Base-by-base conservation (phyloP, 2,797 vertebrate species). In the Hemibagrus guttatus region DNA sequence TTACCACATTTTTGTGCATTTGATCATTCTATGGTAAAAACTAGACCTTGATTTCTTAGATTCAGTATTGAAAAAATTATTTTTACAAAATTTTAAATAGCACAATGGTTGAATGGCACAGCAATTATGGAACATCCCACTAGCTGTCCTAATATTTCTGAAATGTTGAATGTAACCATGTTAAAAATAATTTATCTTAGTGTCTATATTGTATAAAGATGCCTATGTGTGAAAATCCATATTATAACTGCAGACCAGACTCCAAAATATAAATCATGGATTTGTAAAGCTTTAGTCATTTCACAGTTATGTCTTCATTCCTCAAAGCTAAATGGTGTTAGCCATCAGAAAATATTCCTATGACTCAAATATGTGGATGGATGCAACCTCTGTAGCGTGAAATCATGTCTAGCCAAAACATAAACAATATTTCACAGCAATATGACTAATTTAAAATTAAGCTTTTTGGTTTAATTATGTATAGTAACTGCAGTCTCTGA, bases 401-500 rank as follows among this genome's bases (percentile, higher is more conserved):
- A 88, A 81, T 81, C 74, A 71, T 80, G 81, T 90, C 85, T 88
- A 83, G 19, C 16, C 76, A 72, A 61, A 28, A 71, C 17, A 71
- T 66, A 90, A 86, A 88, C 74, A 89, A 80, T 66, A 74, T 39
- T 66, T 58, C 59, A 78, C 56, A 64, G 46, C 26, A 58, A 66
- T 49, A 52, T 61, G 64, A 71, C 17, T 69, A 83, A 85, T 78
- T 64, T 9, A 42, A 80, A 85, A 28, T n/a, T 39, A 66, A 58
- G 52, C 21, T 75, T 69, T 84, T 42, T 76, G 6, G 71, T 52
- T 68, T 23, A 46, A 58, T 8, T 6, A 26, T 3, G 2, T 16
- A 63, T 5, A 46, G 59, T 46, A 64, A 63, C 14, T 46, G 58
- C 1, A 3, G 16, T 42, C 39, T 31, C 52, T 66, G 9, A 35